A percentile compares a stretch with the other conserved stretches of the same genome.
Conservation (phyloP, 2,888 invertebrate genomes). For the Corbicula japonica region DNA sequence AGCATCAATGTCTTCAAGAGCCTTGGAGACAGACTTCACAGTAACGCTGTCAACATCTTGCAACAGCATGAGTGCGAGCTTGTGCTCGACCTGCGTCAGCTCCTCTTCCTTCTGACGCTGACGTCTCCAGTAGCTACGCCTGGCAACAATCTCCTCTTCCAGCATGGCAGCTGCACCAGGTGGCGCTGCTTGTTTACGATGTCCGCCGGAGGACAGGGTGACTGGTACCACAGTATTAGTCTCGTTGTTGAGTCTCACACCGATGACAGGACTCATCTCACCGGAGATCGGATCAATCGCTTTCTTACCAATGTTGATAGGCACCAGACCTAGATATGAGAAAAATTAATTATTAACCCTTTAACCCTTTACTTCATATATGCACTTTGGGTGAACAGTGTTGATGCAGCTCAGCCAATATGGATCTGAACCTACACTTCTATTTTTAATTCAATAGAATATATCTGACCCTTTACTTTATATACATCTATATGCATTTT, state of each 20-base stretch:
- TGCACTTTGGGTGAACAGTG: too few species aligned
- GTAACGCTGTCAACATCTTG: slow-evolving; percentile 77
- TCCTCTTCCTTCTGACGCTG: slow-evolving; percentile 82
- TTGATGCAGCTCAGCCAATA: too few species aligned
- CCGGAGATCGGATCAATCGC: slow-evolving; percentile 84
- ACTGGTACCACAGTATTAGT: slow-evolving; percentile 82
- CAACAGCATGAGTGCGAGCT: slow-evolving; percentile 74
- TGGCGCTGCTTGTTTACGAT: slow-evolving; percentile 81
- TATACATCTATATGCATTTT: too few species aligned
- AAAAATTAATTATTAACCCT: not conserved
- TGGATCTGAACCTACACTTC: too few species aligned
- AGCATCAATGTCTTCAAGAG: slow-evolving; percentile 73
- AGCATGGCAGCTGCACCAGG: slow-evolving; percentile 82
- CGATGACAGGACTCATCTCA: slow-evolving; percentile 82
- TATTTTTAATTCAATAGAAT: too few species aligned
- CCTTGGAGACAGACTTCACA: slow-evolving; percentile 66
- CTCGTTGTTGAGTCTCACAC: slow-evolving; percentile 80
- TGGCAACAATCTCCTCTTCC: slow-evolving; percentile 83
- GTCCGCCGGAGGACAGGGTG: slow-evolving; percentile 81
- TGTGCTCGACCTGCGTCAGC: slow-evolving; percentile 77
- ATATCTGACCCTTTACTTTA: too few species aligned
- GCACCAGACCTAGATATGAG: slow-evolving; percentile 79
- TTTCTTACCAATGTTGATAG: slow-evolving; percentile 82
- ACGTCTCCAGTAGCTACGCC: slow-evolving; percentile 83
- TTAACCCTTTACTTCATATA: too few species aligned